Evolutionary conservation across 2,888 invertebrate genomes (phyloP).

Genomic region (Stratiomys singularior): DNA sequence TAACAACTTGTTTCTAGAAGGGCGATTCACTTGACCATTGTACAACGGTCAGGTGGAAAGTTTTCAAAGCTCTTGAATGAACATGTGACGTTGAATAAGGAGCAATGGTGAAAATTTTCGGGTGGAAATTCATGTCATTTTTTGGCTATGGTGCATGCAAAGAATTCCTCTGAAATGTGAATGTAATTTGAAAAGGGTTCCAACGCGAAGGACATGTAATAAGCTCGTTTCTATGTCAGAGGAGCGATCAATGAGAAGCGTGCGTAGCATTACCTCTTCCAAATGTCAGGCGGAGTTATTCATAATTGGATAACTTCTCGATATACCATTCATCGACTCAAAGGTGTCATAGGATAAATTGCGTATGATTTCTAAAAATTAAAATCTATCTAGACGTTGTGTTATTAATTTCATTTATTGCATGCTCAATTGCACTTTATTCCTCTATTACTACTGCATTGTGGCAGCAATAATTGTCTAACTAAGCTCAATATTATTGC

Average conservation of each 20-base stretch:
- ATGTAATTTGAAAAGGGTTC: neutral
- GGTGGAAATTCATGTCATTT: neutral
- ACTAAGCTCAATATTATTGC: constrained; percentile 35
- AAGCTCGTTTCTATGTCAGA: no score
- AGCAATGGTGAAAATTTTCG: neutral
- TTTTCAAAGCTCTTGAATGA: neutral
- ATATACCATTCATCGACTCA: no score
- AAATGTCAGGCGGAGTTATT: no score
- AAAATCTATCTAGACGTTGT: neutral
- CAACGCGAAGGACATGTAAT: no score
- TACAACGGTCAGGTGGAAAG: neutral
- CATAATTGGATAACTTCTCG: no score
- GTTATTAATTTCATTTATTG: neutral
- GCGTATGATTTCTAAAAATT: no score
- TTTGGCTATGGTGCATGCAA: constrained; percentile 19
- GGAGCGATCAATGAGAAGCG: no score
- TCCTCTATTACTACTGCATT: constrained; percentile 5
- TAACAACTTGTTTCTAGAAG: constrained; percentile 22
- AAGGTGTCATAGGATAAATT: no score
- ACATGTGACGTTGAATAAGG: neutral
- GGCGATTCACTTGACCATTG: constrained; percentile 36
- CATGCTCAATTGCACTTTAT: constrained; percentile 16
- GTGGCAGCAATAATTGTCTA: constrained; percentile 30
- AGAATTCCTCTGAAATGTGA: neutral
- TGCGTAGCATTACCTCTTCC: no score